Base-by-base conservation (phyloP, 2,113 vertebrate genomes). In the Vireo altiloquus region DNA sequence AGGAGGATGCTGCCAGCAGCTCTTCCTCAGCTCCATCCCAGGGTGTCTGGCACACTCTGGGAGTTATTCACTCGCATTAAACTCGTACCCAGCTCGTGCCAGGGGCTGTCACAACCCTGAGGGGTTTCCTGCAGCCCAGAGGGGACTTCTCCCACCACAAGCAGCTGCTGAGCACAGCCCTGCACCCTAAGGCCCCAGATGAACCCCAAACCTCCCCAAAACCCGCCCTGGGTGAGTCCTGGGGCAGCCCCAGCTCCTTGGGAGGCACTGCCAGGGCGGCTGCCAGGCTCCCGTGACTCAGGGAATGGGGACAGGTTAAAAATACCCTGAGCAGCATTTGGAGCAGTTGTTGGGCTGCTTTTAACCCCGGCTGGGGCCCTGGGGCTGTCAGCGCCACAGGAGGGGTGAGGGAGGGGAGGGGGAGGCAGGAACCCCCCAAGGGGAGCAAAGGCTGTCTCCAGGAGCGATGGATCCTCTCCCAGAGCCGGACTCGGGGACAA, bases 381-480 rank as follows among this genome's bases (percentile, higher is more conserved):
- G 8, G 5, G 5, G 60, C 44, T n/a, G 46, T 0, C 9, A 9
- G 6, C 0, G 3, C 61, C 3, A 0, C 44, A 13, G 53, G 9
- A 74, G 54, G 2, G 52, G 42, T 0, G 1, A 90, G 44, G 57
- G 22, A 54, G 8, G 50, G 23, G 25, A 54, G 0, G 40, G 75
- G 31, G 60, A 31, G 5, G 31, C 60, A 40, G 44, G 35, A 69
- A 3, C 35, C 14, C 35, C 47, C 13, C 18, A 8, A 19, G 2
- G 0, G 16, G 2, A 39, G 35, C 20, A 15, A 28, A 19, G 0
- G 1, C 2, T 25, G 11, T 8, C 30, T 59, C 22, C 5, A 13
- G 7, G 40, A 19, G 3, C 21, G 4, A 27, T 2, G 5, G 33
- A 20, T 66, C 42, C n/a, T 14, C 21, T 23, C 18, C 3, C 42